Percentiles rank a stretch among this genome's conserved stretches.
phyloP scores from a whole-genome alignment of 2,113 vertebrate species.

The Chascanopsetta lugubris region DNA sequence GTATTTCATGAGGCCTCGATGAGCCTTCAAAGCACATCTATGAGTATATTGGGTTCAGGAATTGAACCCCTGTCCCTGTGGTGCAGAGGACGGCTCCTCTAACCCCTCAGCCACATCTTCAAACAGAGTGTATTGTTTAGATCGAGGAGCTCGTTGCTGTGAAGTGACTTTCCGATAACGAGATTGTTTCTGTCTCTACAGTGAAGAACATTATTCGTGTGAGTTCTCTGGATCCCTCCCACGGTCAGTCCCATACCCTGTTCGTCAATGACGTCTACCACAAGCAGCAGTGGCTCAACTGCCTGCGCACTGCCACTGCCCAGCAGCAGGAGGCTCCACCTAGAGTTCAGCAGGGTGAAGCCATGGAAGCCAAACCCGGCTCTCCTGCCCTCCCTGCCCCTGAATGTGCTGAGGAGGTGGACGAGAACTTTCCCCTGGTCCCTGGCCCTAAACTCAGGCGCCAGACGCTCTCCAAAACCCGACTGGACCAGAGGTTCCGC shows the following conservation, averaged over 20 bases:
- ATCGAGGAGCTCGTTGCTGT: no score
- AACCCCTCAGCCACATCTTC: no score
- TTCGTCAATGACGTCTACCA: conserved; percentile 95
- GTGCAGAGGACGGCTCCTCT: no score
- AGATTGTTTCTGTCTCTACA: conserved; percentile 54
- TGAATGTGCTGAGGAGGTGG: conserved; percentile 24
- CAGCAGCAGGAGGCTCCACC: conserved; percentile 49
- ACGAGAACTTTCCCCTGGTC: conserved; percentile 65
- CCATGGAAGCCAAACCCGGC: conserved; percentile 22
- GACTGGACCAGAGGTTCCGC: conserved; percentile 63
- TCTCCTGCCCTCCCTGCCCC: conserved; percentile 32
- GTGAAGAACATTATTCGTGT: conserved; percentile 96
- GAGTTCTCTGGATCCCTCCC: conserved; percentile 85
- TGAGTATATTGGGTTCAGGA: no score
- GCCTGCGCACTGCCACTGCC: conserved; percentile 84
- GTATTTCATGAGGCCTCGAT: no score
- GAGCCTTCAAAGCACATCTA: no score
- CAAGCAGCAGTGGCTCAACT: conserved; percentile 98
- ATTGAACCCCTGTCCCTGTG: no score
- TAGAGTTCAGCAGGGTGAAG: conserved; percentile 13
- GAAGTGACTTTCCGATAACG: no score
- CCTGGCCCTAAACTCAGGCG: conserved; percentile 57
- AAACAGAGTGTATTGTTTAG: no score
- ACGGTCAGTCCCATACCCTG: conserved; percentile 90
- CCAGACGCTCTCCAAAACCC: conserved; percentile 68